Evolutionary conservation across 2,888 invertebrate genomes (phyloP).

Genomic region (Lobophora halterata): DNA sequence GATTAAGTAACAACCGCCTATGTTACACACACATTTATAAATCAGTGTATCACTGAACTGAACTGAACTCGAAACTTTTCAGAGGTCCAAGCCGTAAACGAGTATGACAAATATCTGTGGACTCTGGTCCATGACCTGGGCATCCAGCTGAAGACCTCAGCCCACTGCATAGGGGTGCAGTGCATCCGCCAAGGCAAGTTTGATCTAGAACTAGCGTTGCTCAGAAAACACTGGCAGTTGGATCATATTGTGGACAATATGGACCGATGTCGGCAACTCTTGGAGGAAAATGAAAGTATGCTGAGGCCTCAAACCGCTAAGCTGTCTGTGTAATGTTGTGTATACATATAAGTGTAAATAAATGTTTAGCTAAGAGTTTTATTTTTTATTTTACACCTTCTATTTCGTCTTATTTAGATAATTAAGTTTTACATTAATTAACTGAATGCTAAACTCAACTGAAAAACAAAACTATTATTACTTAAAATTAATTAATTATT

Average conservation of each 20-base stretch:
- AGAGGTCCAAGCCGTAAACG: constrained; percentile 95
- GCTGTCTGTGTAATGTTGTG: constrained; percentile 34
- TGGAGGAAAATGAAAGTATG: constrained; percentile 72
- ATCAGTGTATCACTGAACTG: too few species aligned
- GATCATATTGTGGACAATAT: constrained; percentile 85
- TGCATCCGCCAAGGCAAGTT: constrained; percentile 93
- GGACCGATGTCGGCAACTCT: constrained; percentile 72
- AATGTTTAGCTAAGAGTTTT: constrained; percentile 2
- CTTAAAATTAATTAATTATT: too few species aligned
- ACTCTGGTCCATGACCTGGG: constrained; percentile 92
- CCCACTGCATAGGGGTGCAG: constrained; percentile 89
- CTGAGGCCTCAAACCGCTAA: constrained; percentile 60
- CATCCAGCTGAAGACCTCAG: constrained; percentile 87
- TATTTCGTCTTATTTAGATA: too few species aligned
- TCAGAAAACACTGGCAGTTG: constrained; percentile 91
- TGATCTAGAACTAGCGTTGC: constrained; percentile 85
- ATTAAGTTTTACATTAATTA: too few species aligned
- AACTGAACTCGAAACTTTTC: too few species aligned
- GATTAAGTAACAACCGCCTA: too few species aligned
- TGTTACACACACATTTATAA: too few species aligned
- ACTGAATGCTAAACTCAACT: too few species aligned
- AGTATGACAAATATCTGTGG: constrained; percentile 88
- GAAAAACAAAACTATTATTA: too few species aligned
- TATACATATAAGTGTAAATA: constrained; percentile 15
- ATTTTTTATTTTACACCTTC: too few species aligned